A percentile compares a stretch with the other conserved stretches of the same genome.
Evolutionary conservation across 1,140 invertebrate species (phyloP).

Genomic region (Ceratosolen solmsi): DNA sequence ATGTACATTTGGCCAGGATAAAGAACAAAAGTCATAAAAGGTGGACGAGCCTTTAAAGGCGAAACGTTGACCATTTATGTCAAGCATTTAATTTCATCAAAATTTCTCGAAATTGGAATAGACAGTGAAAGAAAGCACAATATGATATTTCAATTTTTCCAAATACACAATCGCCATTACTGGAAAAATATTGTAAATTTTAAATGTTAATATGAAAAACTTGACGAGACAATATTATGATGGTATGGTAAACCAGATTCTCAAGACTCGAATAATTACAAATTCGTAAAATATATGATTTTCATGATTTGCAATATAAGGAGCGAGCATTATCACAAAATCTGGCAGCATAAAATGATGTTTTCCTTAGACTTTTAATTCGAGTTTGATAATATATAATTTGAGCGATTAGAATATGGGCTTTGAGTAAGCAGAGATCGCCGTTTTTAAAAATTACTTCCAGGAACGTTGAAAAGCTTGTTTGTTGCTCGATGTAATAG

Average conservation of each 20-base stretch:
- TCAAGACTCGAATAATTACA: too few relatives aligned
- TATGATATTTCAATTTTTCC: background rate
- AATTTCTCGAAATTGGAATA: background rate
- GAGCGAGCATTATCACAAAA: too few relatives aligned
- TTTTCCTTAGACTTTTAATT: background rate
- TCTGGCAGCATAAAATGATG: background rate
- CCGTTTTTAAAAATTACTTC: conserved; percentile 10
- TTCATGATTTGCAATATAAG: too few relatives aligned
- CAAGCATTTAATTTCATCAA: background rate
- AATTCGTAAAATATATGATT: too few relatives aligned
- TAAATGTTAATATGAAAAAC: too few relatives aligned
- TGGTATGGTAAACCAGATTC: too few relatives aligned
- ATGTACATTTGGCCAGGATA: background rate
- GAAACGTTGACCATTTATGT: background rate
- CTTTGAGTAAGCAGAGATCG: background rate
- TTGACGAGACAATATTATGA: too few relatives aligned
- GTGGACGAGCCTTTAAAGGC: background rate
- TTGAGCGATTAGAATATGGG: background rate
- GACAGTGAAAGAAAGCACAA: background rate
- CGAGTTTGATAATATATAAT: background rate
- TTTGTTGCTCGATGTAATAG: conserved; percentile 18
- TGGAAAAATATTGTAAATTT: too few relatives aligned
- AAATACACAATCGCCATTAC: too few relatives aligned
- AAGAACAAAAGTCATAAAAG: background rate
- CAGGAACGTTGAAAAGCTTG: conserved; percentile 15